These are phyloP conservation scores for Chaetura pelagica DNA, from an alignment of 2,113 vertebrate genomes.

Conservation along the genomic window DNA sequence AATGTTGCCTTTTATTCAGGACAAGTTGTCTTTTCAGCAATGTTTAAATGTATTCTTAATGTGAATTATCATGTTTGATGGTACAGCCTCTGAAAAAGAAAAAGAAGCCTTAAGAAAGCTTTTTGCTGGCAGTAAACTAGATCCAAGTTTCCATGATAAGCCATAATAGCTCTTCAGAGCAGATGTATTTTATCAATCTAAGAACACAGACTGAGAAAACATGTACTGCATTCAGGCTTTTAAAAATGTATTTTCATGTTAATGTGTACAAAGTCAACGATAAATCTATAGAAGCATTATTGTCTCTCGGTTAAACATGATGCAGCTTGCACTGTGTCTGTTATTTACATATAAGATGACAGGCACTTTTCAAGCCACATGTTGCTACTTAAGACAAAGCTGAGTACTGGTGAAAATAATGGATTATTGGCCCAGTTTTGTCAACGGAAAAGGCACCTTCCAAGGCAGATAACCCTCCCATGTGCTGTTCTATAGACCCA, in stretches of 20 bases:
- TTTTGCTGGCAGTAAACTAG: constrained; percentile 51
- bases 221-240: background rate
- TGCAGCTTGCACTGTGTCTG: background rate
- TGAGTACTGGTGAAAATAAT: background rate
- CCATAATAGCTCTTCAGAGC: constrained; percentile 52
- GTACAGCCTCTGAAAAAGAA: constrained; percentile 11
- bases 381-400: background rate
- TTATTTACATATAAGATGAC: background rate
- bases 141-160: constrained; percentile 51
- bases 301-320: background rate
- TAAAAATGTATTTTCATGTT: constrained; percentile 14
- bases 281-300: constrained; percentile 3
- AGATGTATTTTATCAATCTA: constrained; percentile 69
- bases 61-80: constrained; percentile 45
- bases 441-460: background rate
- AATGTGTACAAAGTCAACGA: constrained; percentile 29
- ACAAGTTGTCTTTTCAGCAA: constrained; percentile 51
- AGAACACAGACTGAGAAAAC: constrained; percentile 27
- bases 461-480: background rate
- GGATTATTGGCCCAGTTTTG: background rate
- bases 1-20: constrained; percentile 26
- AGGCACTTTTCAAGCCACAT: background rate
- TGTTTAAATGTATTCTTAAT: constrained; percentile 53
- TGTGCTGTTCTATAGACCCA: background rate
- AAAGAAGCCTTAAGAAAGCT: constrained; percentile 25